A percentile compares a stretch with the other conserved stretches of the same genome.
Evolutionary conservation across 2,113 vertebrate species (phyloP).

Genomic region (Pseudolaguvia tuberculata): DNA sequence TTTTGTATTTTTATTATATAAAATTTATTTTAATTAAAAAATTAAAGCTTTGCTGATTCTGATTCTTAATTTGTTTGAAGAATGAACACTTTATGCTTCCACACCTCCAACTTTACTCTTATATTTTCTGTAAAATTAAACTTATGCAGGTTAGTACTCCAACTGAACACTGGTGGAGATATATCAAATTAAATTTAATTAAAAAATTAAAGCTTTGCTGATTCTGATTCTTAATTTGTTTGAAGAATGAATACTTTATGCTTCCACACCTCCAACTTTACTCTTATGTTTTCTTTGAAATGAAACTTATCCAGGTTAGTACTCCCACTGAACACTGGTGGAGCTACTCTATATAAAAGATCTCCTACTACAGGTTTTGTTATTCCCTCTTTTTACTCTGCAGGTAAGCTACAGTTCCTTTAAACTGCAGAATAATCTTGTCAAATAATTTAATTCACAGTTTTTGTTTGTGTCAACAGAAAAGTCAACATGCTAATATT

Average conservation of each 20-base stretch:
- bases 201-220: not conserved
- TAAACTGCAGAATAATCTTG: too few species aligned
- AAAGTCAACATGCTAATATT: not conserved
- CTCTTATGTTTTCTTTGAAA: not conserved
- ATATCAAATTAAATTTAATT: too few species aligned
- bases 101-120: not conserved
- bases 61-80: not conserved
- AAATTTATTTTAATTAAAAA: too few species aligned
- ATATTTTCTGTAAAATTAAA: conserved; percentile 2
- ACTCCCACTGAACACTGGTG: not conserved
- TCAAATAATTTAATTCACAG: not conserved
- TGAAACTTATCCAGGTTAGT: not conserved
- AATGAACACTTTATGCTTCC: too few species aligned
- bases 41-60: not conserved
- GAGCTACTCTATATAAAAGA: not conserved
- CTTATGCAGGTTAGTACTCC: not conserved
- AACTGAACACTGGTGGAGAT: not conserved
- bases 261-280: not conserved
- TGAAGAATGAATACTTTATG: not conserved
- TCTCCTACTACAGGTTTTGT: not conserved
- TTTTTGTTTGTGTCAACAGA: not conserved
- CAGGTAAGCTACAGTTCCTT: not conserved
- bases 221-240: not conserved
- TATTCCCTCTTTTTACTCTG: not conserved
- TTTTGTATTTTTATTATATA: too few species aligned